phyloP scores from a whole-genome alignment of 2,888 invertebrate genomes.

The Alentia gelatinosa region DNA sequence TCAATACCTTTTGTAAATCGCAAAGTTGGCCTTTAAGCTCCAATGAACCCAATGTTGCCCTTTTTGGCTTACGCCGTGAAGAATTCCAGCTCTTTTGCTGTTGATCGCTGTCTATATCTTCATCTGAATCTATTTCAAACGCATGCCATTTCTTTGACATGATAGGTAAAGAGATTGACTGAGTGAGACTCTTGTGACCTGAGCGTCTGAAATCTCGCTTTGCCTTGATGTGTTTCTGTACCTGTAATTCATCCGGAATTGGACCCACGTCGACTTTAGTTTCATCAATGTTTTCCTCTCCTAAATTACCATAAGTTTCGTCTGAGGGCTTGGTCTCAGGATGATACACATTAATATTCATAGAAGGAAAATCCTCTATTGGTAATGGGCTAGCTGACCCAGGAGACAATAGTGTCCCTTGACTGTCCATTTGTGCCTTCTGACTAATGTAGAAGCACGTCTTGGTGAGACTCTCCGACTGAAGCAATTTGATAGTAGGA shows the following conservation, averaged over 20 bases:
- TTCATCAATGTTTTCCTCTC: not conserved
- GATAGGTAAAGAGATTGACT: conserved; percentile 51
- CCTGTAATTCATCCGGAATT: not conserved
- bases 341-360: too few relatives aligned
- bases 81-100: conserved; percentile 11
- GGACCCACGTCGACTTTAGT: not conserved
- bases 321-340: too few relatives aligned
- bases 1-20: not conserved
- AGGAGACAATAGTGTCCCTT: not conserved
- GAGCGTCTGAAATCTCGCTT: not conserved
- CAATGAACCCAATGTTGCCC: conserved; percentile 22
- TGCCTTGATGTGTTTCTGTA: not conserved
- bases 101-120: not conserved
- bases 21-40: not conserved
- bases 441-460: conserved; percentile 54
- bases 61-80: not conserved
- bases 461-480: conserved; percentile 52
- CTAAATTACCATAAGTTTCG: too few relatives aligned
- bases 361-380: too few relatives aligned
- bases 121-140: conserved; percentile 55
- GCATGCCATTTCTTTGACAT: conserved; percentile 44
- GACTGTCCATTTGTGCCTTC: conserved; percentile 18
- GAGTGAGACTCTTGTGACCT: not conserved
- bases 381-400: too few relatives aligned
- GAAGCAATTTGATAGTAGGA: not conserved